Percentiles rank a stretch among this genome's conserved stretches.
Evolutionary conservation across 2,113 vertebrate genomes (phyloP).

Genomic region (Epinephelus lanceolatus): DNA sequence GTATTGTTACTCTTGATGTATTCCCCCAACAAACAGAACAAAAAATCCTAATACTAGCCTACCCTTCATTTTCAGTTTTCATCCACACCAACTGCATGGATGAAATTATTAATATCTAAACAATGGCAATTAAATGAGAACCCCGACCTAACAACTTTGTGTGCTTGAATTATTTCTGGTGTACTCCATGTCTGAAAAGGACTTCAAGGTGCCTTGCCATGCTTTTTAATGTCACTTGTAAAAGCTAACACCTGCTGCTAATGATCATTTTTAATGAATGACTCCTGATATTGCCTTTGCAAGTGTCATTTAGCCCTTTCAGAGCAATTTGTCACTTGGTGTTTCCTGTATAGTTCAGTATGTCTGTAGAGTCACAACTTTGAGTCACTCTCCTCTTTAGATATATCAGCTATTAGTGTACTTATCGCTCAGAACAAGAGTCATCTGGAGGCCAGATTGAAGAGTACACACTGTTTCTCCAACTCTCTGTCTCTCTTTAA

Average conservation of each 20-base stretch:
- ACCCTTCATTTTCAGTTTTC: too few species aligned
- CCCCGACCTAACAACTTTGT: neutral
- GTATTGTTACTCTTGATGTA: too few species aligned
- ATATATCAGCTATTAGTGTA: constrained; percentile 24
- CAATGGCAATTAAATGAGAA: neutral
- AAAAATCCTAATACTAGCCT: too few species aligned
- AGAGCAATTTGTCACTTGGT: neutral
- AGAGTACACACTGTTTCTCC: constrained; percentile 26
- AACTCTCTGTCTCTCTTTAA: constrained; percentile 21
- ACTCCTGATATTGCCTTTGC: neutral
- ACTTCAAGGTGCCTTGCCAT: neutral
- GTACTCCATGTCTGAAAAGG: neutral
- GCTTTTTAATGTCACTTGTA: neutral
- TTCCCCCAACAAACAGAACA: too few species aligned
- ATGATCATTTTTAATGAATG: neutral
- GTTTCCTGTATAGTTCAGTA: neutral
- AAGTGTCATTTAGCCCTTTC: neutral
- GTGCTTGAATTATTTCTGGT: neutral
- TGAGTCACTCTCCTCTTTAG: constrained; percentile 7
- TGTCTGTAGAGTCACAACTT: neutral
- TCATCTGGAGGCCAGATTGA: constrained; percentile 33
- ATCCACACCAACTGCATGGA: too few species aligned
- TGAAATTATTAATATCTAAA: neutral
- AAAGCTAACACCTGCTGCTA: neutral
- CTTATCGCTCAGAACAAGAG: constrained; percentile 24